Conservation (phyloP, 2,113 vertebrate genomes). For the Cnemophilus loriae region DNA sequence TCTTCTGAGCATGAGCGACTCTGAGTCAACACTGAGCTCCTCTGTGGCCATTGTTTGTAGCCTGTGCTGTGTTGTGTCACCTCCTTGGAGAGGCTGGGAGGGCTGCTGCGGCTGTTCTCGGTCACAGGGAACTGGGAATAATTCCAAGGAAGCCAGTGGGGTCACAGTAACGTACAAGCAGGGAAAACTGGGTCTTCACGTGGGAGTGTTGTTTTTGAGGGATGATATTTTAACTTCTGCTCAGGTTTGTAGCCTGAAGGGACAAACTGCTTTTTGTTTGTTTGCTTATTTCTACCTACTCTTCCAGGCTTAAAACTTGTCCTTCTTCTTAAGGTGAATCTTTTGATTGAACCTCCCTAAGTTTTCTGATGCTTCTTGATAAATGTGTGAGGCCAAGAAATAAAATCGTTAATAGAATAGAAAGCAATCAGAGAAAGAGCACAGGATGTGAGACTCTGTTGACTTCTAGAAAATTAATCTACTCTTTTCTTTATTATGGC, state of each 20-base stretch:
- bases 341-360: not conserved
- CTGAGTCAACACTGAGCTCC: not conserved
- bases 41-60: not conserved
- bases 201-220: not conserved
- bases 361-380: not conserved
- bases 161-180: not conserved
- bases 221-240: not conserved
- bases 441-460: not conserved
- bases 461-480: not conserved
- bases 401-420: not conserved
- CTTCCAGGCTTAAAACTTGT: not conserved
- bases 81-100: not conserved
- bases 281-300: not conserved
- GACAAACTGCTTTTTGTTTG: not conserved
- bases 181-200: not conserved
- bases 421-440: not conserved
- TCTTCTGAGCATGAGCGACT: not conserved
- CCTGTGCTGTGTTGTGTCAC: not conserved
- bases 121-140: not conserved
- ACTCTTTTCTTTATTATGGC: not conserved
- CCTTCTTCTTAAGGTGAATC: not conserved
- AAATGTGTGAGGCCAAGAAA: not conserved
- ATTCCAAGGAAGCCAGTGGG: not conserved
- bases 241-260: not conserved
- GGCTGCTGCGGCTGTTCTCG: accelerated